Evolutionary conservation across 2,888 invertebrate species (phyloP).

Genomic region (Vandiemenella viatica): DNA sequence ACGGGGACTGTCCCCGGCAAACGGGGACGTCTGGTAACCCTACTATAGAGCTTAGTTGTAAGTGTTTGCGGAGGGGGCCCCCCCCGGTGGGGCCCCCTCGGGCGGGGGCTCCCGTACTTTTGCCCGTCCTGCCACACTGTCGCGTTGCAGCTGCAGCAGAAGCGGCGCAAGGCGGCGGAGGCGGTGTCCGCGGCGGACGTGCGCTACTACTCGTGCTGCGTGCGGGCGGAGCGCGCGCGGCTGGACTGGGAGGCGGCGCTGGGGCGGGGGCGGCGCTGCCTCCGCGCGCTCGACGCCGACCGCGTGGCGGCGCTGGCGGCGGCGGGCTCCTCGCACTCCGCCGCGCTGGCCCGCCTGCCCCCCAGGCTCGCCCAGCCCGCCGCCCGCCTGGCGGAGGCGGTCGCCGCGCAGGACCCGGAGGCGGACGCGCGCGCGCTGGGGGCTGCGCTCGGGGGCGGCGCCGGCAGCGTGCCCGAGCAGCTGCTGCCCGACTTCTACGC

Average conservation of each 20-base stretch:
- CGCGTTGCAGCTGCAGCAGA: conserved; percentile 55
- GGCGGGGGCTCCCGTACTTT: too few species aligned
- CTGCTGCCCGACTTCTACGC: conserved; percentile 87
- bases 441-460: conserved; percentile 48
- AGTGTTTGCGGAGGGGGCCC: too few species aligned
- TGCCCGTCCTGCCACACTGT: too few species aligned
- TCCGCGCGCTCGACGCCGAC: conserved; percentile 83
- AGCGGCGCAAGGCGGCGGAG: conserved; percentile 79
- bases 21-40: too few species aligned
- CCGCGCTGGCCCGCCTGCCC: conserved; percentile 50
- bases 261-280: conserved; percentile 66
- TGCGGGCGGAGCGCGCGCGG: conserved; percentile 77
- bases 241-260: conserved; percentile 88
- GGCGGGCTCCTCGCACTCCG: conserved; percentile 38
- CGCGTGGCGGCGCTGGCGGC: conserved; percentile 67
- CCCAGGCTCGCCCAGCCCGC: conserved; percentile 57
- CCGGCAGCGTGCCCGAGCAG: conserved; percentile 60
- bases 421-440: conserved; percentile 50
- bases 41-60: too few species aligned
- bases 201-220: conserved; percentile 83
- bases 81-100: too few species aligned
- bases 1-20: too few species aligned
- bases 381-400: conserved; percentile 46
- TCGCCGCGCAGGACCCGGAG: conserved; percentile 37
- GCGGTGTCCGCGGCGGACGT: conserved; percentile 82